Evolutionary conservation across 2,888 invertebrate genomes (phyloP).

Genomic region (Argyresthia albistria): DNA sequence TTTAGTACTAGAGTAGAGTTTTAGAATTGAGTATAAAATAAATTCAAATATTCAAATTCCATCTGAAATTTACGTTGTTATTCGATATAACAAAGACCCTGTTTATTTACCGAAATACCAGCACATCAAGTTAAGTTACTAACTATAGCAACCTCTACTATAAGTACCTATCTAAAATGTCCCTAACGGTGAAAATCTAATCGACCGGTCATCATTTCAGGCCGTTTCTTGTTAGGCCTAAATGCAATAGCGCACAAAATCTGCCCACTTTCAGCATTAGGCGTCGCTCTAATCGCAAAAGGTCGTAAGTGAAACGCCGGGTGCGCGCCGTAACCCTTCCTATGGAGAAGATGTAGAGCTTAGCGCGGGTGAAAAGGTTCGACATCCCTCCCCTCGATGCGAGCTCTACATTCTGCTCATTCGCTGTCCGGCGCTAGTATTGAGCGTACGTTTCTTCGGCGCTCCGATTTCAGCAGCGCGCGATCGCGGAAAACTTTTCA

Average conservation of each 20-base stretch:
- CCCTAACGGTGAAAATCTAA: background rate
- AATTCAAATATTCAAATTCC: too few species aligned
- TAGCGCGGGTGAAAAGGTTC: slow-evolving; percentile 44
- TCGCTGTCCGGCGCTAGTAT: slow-evolving; percentile 46
- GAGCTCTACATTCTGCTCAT: slow-evolving; percentile 32
- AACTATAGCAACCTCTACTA: too few species aligned
- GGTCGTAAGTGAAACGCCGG: slow-evolving; percentile 27
- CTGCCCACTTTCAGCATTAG: slow-evolving; percentile 68
- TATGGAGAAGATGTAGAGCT: slow-evolving; percentile 36
- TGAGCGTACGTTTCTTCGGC: slow-evolving; percentile 32
- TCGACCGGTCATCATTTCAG: slow-evolving; percentile 26
- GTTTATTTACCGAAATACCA: too few species aligned
- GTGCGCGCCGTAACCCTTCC: slow-evolving; percentile 51
- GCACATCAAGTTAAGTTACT: too few species aligned
- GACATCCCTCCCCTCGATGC: slow-evolving; percentile 35
- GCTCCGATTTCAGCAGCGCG: background rate
- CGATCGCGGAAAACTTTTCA: slow-evolving; percentile 61
- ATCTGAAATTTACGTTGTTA: too few species aligned
- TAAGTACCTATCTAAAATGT: too few species aligned
- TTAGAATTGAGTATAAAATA: too few species aligned
- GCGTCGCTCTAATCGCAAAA: slow-evolving; percentile 31
- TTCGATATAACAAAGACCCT: too few species aligned
- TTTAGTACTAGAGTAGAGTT: too few species aligned
- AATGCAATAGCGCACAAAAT: slow-evolving; percentile 60
- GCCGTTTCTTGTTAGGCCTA: slow-evolving; percentile 63